Percentiles rank a stretch among this genome's conserved stretches.
Evolutionary conservation across 2,888 invertebrate species (phyloP).

Genomic region (Apotomis betuletana): DNA sequence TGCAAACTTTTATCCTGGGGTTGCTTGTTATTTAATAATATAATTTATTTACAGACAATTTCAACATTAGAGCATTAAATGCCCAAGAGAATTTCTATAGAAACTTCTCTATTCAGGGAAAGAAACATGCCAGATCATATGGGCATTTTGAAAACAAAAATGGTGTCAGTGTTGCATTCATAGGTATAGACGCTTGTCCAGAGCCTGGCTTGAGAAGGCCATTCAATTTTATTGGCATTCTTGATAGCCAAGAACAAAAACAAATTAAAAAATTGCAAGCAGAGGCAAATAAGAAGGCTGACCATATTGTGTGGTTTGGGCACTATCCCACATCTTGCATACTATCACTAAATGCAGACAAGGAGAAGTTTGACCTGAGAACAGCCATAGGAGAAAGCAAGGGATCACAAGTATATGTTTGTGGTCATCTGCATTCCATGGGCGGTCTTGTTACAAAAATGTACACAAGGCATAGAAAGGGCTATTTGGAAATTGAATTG

Average conservation of each 20-base stretch:
- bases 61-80: constrained; percentile 88
- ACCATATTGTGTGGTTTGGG: constrained; percentile 87
- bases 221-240: constrained; percentile 94
- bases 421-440: constrained; percentile 95
- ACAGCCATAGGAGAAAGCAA: constrained; percentile 83
- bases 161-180: constrained; percentile 88
- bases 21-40: background rate
- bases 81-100: constrained; percentile 89
- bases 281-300: constrained; percentile 76
- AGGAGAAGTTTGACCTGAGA: constrained; percentile 79
- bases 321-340: constrained; percentile 97
- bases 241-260: constrained; percentile 84
- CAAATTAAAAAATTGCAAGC: constrained; percentile 82
- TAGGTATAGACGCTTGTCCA: constrained; percentile 93
- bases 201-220: constrained; percentile 94
- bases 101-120: constrained; percentile 92
- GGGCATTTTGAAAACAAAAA: constrained; percentile 82
- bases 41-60: constrained; percentile 88
- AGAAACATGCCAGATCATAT: constrained; percentile 88
- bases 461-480: constrained; percentile 93
- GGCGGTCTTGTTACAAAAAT: constrained; percentile 91
- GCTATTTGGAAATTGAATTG: constrained; percentile 93
- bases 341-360: constrained; percentile 81
- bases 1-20: no score
- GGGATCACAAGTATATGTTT: constrained; percentile 90